Percentiles rank a stretch among this genome's conserved stretches.
Conservation (phyloP, 1,140 invertebrate genomes). For the Drosophila busckii region DNA sequence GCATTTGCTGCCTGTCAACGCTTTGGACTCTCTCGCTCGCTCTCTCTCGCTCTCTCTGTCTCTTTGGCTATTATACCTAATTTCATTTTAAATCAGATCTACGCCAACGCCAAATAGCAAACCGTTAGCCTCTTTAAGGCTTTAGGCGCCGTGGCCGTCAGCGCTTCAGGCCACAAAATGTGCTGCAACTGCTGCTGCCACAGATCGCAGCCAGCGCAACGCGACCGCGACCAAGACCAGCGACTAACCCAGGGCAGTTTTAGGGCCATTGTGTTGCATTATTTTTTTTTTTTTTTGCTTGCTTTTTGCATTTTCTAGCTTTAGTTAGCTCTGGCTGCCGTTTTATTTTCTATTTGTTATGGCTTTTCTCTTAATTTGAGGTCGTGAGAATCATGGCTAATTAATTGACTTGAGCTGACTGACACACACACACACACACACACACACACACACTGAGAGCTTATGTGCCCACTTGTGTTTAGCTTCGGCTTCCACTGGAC, state of each 20-base stretch:
- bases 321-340: constrained; percentile 42
- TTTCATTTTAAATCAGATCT: constrained; percentile 78
- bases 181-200: no score
- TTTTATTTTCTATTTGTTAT: constrained; percentile 73
- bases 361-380: constrained; percentile 77
- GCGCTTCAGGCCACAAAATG: no score
- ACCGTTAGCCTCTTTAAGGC: no score
- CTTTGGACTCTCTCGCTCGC: constrained; percentile 24
- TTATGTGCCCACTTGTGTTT: background rate
- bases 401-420: constrained; percentile 69
- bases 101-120: constrained; percentile 23
- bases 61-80: constrained; percentile 72
- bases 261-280: constrained; percentile 28
- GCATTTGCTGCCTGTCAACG: constrained; percentile 74
- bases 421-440: constrained; percentile 29
- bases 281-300: constrained; percentile 9
- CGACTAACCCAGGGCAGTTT: no score
- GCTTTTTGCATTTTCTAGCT: no score
- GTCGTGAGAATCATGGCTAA: constrained; percentile 78
- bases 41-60: background rate
- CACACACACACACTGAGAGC: constrained; percentile 15
- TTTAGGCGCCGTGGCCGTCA: no score
- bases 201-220: no score
- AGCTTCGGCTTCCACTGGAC: background rate
- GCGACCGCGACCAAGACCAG: no score